Conservation (phyloP, 2,888 invertebrate genomes). For the Aromia moschata region DNA sequence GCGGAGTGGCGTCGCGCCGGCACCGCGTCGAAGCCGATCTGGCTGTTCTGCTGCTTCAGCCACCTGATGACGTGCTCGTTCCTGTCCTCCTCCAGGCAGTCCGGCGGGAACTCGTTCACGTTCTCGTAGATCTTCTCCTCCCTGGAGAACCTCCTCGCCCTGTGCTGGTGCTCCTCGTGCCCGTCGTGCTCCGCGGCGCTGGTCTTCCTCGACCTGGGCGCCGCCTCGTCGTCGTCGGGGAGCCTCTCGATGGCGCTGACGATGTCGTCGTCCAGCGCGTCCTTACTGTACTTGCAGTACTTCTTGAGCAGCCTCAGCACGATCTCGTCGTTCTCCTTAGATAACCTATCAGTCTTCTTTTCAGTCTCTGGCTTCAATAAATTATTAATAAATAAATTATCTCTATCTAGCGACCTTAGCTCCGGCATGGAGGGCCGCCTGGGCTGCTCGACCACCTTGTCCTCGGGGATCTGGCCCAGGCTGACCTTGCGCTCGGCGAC, state of each 20-base stretch:
- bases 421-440: conserved; percentile 56
- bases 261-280: conserved; percentile 58
- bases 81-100: conserved; percentile 56
- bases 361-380: conserved; percentile 57
- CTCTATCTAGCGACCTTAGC: conserved; percentile 52
- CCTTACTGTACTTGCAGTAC: conserved; percentile 61
- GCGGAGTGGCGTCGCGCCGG: conserved; percentile 47
- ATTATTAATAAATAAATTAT: conserved; percentile 61
- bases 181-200: conserved; percentile 25
- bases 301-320: conserved; percentile 60
- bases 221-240: conserved; percentile 43
- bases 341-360: conserved; percentile 55
- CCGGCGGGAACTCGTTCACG: conserved; percentile 51
- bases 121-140: conserved; percentile 61
- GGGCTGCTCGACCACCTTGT: conserved; percentile 52
- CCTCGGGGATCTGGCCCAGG: conserved; percentile 55
- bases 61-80: conserved; percentile 61
- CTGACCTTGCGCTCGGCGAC: conserved; percentile 51
- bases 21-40: conserved; percentile 40
- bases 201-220: conserved; percentile 33
- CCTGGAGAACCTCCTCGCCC: conserved; percentile 56
- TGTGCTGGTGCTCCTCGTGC: conserved; percentile 36
- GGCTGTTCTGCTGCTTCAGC: conserved; percentile 60
- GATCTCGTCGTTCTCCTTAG: conserved; percentile 60
- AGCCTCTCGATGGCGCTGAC: conserved; percentile 58